Base-by-base conservation (phyloP, 2,797 vertebrate genomes). In the Gadopsis bispinosus region DNA sequence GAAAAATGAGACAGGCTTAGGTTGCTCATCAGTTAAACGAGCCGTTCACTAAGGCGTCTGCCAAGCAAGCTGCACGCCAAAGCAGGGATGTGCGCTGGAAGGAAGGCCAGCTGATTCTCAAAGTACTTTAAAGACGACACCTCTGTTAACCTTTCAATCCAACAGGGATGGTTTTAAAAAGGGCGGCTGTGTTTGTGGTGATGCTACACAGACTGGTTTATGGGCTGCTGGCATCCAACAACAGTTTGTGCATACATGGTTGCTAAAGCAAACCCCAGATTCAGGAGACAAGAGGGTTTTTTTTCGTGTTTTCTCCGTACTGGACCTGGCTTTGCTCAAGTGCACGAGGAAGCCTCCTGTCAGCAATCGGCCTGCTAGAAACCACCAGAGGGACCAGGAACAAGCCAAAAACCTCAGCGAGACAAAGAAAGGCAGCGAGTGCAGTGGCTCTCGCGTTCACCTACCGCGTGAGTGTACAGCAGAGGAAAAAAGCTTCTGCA, bases 181-280 rank as follows among this genome's bases (percentile, higher is more conserved):
- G 79, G 41, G 26, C 31, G 71, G 19, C 80, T 81, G 73, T 74
- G 82, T 76, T 77, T 83, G 64, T 65, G 60, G 69, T 50, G 2
- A 65, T 79, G 73, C 78, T 74, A 31, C 62, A 66, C 79, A 68
- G 83, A 22, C 78, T 64, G 53, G 47, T 90, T 92, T 89, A 89
- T 81, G 72, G 76, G 76, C 64, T 72, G 60, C 85, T 84, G 77
- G 80, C 80, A 87, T 84, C 60, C 77, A 88, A 83, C 80, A 86
- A 84, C 71, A 80, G 84, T 83, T 86, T 92, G 71, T 75, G 72
- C 82, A 67, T 75, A 79, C 55, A 75, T 69, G 75, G 88, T 93
- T 93, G 87, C 85, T 92, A 91, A 86, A 91, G 83, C 88, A 93
- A 90, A 93, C 67, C 71, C 53, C 9, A 83, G 45, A 89, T 89